Conservation (phyloP, 2,113 vertebrate genomes). For the Capra hircus region DNA sequence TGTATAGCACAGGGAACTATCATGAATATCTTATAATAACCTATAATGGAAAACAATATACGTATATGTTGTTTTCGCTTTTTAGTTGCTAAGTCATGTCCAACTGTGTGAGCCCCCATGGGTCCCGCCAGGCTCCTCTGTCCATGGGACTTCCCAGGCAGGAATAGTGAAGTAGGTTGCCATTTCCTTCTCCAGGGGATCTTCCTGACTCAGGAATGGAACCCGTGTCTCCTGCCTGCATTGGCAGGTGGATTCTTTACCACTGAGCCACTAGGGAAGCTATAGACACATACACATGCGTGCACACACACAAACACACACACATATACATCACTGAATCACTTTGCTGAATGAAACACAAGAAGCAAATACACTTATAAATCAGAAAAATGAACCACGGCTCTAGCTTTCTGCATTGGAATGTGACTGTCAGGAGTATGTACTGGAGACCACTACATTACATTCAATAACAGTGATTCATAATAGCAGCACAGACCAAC, state of each 20-base stretch:
- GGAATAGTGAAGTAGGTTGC: background rate
- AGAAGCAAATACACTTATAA: background rate
- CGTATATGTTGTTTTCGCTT: background rate
- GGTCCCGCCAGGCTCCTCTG: background rate
- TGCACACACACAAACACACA: background rate
- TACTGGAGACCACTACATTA: background rate
- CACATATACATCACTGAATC: background rate
- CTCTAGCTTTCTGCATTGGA: background rate
- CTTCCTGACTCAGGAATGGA: background rate
- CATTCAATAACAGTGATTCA: background rate
- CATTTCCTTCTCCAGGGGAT: background rate
- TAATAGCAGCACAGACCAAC: background rate
- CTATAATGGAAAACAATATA: background rate
- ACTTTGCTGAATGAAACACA: background rate
- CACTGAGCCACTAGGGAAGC: background rate
- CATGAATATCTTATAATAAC: background rate
- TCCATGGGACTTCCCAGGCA: background rate
- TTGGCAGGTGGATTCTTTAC: background rate
- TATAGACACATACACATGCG: rapidly evolving
- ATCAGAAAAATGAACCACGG: background rate
- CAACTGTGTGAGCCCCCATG: background rate
- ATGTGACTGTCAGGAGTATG: background rate
- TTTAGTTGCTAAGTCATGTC: background rate
- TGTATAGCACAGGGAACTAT: background rate
- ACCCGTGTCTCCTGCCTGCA: background rate